Evolutionary conservation across 2,888 invertebrate genomes (phyloP).

Genomic region (Neoascia interrupta): DNA sequence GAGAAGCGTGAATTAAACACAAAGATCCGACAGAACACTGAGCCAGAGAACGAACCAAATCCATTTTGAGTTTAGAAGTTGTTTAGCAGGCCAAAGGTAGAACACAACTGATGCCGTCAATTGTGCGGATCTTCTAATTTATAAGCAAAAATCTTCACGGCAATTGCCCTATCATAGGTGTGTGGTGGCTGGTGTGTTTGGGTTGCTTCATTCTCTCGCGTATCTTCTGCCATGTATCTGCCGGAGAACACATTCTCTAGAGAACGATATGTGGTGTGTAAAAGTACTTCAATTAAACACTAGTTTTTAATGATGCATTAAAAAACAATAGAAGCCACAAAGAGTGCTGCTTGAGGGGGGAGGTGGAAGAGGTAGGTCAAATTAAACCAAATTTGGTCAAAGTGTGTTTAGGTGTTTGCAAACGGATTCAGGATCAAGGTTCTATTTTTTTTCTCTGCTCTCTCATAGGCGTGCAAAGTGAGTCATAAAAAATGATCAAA

Average conservation of each 20-base stretch:
- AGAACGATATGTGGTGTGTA: slow-evolving; percentile 11
- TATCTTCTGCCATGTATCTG: slow-evolving; percentile 14
- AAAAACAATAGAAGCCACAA: slow-evolving; percentile 35
- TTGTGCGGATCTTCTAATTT: slow-evolving; percentile 57
- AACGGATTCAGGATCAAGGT: slow-evolving; percentile 52
- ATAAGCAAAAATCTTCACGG: slow-evolving; percentile 39
- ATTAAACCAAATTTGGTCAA: slow-evolving; percentile 48
- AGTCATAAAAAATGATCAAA: slow-evolving; percentile 47
- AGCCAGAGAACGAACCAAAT: slow-evolving; percentile 61
- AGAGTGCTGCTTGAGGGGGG: neutral
- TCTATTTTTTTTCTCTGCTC: neutral
- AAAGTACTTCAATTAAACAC: slow-evolving; percentile 25
- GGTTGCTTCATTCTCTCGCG: slow-evolving; percentile 43
- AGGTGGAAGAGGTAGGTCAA: slow-evolving; percentile 20
- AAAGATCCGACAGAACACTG: slow-evolving; percentile 1
- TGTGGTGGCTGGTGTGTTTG: neutral
- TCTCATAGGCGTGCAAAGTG: slow-evolving; percentile 24
- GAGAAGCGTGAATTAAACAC: too few species aligned
- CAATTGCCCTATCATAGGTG: slow-evolving; percentile 11
- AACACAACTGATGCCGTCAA: slow-evolving; percentile 62
- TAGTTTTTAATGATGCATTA: slow-evolving; percentile 25
- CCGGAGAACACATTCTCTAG: slow-evolving; percentile 2
- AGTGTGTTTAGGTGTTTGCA: neutral
- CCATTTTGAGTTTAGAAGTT: slow-evolving; percentile 48
- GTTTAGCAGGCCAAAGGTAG: slow-evolving; percentile 54